phyloP scores from a whole-genome alignment of 1,140 invertebrate genomes.

The Acromyrmex heyeri region DNA sequence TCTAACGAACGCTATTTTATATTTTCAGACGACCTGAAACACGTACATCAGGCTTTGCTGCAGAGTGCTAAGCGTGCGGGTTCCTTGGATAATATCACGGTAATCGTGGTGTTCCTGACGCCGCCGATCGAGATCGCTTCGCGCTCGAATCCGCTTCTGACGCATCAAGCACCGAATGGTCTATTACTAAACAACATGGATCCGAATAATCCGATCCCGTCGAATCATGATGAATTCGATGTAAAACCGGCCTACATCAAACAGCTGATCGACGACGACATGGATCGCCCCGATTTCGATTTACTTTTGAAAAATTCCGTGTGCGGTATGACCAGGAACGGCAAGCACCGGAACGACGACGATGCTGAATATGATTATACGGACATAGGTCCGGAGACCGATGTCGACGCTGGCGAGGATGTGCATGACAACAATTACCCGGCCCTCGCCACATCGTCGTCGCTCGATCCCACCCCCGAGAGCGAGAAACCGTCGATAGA shows the following conservation, averaged over 20 bases:
- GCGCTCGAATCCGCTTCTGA: slow-evolving; percentile 75
- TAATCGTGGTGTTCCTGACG: slow-evolving; percentile 94
- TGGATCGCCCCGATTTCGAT: slow-evolving; percentile 4
- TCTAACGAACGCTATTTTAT: slow-evolving; percentile 8
- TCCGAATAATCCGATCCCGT: slow-evolving; percentile 72
- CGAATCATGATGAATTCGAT: slow-evolving; percentile 71
- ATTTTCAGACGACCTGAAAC: slow-evolving; percentile 89
- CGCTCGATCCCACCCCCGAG: slow-evolving; percentile 8
- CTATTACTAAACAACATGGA: slow-evolving; percentile 76
- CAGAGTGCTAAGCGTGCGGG: slow-evolving; percentile 91
- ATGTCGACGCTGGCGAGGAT: slow-evolving; percentile 88
- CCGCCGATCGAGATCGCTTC: slow-evolving; percentile 89
- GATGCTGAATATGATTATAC: slow-evolving; percentile 88
- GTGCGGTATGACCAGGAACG: slow-evolving; percentile 81
- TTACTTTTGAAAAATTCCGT: slow-evolving; percentile 65
- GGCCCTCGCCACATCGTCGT: background rate
- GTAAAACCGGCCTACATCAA: slow-evolving; percentile 63
- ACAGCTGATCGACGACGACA: slow-evolving; percentile 54
- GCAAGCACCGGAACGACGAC: slow-evolving; percentile 83
- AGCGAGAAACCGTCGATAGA: slow-evolving; percentile 79
- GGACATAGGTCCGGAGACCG: slow-evolving; percentile 88
- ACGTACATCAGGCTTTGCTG: slow-evolving; percentile 90
- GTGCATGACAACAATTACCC: slow-evolving; percentile 43
- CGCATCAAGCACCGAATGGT: slow-evolving; percentile 72
- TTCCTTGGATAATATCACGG: slow-evolving; percentile 95